phyloP scores from a whole-genome alignment of 2,888 invertebrate genomes.

The Morinoia aosen region DNA sequence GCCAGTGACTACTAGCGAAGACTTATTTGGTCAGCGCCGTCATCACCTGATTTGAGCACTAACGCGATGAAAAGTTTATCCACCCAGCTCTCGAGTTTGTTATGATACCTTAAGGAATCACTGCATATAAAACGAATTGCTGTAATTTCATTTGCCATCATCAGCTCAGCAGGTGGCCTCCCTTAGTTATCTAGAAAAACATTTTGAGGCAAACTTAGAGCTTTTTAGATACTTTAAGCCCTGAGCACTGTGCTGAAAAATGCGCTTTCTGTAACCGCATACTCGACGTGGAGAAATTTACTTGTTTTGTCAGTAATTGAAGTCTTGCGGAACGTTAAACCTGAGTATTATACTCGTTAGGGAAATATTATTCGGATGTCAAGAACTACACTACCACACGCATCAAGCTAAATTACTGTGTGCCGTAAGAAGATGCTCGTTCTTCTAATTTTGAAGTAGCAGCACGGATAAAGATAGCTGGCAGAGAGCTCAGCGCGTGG shows the following conservation, averaged over 20 bases:
- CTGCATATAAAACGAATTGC: conserved; percentile 5
- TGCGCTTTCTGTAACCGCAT: neutral
- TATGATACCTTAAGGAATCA: neutral
- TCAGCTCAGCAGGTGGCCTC: conserved; percentile 19
- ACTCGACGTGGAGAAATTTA: neutral
- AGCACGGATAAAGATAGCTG: neutral
- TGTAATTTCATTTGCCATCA: conserved; percentile 34
- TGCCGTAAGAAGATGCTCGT: neutral
- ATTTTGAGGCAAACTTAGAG: neutral
- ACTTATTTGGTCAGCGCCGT: neutral
- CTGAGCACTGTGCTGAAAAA: neutral
- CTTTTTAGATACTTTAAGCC: neutral
- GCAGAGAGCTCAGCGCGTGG: neutral
- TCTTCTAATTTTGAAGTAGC: neutral
- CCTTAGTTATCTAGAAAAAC: neutral
- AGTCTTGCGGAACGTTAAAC: neutral
- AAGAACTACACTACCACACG: too few relatives aligned
- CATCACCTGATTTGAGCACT: neutral
- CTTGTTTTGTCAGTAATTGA: neutral
- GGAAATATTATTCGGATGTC: neutral
- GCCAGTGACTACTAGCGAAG: neutral
- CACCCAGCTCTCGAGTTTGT: neutral
- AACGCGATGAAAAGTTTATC: conserved; percentile 11
- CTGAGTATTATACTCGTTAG: neutral
- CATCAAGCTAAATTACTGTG: neutral